Evolutionary conservation across 2,888 invertebrate species (phyloP), one percentile per base, ranked within the genome.

Genomic region (Pristionchus arcanus): DNA sequence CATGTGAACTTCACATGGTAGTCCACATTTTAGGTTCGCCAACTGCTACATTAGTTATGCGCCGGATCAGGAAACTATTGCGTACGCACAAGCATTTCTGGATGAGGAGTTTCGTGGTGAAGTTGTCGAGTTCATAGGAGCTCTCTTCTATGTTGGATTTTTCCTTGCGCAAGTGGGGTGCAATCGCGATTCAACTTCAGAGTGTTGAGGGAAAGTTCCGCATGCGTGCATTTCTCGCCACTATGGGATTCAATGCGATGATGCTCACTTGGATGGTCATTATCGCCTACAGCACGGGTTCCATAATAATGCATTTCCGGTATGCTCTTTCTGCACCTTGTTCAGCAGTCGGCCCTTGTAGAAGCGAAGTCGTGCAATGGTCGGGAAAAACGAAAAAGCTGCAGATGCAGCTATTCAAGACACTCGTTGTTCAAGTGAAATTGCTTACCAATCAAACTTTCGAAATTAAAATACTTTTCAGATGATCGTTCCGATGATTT

Each of bases 401-500:
- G 34, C 71, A 71, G 34, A 11, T 31, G 2, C 66, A 71, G n/a
- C 21, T 71, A 13, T 71, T 71, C 34, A 11, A 34, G 2, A 71
- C 34, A 19, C 34, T 71, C 9, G 11, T 71, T 16, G 34, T 71
- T n/a, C 71, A 71, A n/a, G 71, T 71, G 25, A 28, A 25, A 21
- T 55, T 19, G 21, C 13, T 55, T 9, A 19, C 3, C 5, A 55
- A 15, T 55, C 2, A 55, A 15, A 9, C 13, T 55, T 55, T 15
- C 5, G 21, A 15, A 55, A 55, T 55, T 21, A 53, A 53, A 11
- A 15, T 11, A 53, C 13, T 55, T n/a, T 71, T 71, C 71, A 71
- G 71, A 71, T 71, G 71, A 34, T 71, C 9, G 21, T 71, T n/a
- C 71, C 71, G n/a, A 71, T 71, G 34, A 34, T 71, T n/a, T 34